Base-by-base conservation (phyloP, 2,797 vertebrate genomes). In the Rhynchonycteris naso region DNA sequence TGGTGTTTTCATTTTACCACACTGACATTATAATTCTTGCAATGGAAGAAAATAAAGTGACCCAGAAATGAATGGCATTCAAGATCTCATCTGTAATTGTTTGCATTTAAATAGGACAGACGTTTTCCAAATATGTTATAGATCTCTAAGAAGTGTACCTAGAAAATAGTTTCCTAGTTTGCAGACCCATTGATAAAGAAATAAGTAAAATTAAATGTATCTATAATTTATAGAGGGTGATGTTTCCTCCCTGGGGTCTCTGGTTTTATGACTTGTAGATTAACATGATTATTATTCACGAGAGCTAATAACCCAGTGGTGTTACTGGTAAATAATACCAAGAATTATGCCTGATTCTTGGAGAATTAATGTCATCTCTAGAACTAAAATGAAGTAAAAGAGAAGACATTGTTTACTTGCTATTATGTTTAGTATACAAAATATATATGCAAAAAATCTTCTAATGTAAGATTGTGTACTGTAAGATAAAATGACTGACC, bases 141-240 rank as follows among this genome's bases (percentile, higher is more conserved):
- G 15, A 54, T 54, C 69, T 52, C 79, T 78, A 78, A 87, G 43
- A 80, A 79, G 4, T 88, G 6, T 66, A 30, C 10, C 13, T 80
- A 81, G 68, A 6, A 94, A 75, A 61, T 59, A 50, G 8, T 92
- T 13, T 59, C 4, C 74, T 79, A n/a, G 8, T 18, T 66, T 19
- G 61, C 72, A 35, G 28, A 43, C 12, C 26, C 43, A 28, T 15
- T 88, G 47, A 72, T n/a, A 69, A 47, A 93, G 26, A 80, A 4
- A 52, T 82, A 92, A 85, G 30, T 91, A 88, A 86, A 93, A 84
- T 69, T 85, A 88, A 74, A 91, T 91, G 4, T 75, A 26, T 61
- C 18, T 8, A n/a, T 79, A 85, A 52, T 89, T 71, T 92, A 75
- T 75, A 75, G 2, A 80, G 12, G 30, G 33, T 71, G 18, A 22